Base-by-base conservation (phyloP, 2,113 vertebrate genomes). In the Grammomys surdaster region DNA sequence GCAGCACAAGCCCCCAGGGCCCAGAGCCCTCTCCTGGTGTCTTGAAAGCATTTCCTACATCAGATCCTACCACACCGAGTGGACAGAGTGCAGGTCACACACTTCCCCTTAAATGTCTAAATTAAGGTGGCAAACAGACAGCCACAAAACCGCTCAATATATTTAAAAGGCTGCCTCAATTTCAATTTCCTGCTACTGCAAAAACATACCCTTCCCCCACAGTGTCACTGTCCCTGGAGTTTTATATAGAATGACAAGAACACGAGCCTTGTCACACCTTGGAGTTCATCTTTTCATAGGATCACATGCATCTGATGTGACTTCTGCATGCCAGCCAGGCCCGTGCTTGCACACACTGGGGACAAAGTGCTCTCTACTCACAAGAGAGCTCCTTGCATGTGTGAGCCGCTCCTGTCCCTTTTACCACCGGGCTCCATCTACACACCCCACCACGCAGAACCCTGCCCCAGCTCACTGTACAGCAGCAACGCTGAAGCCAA, bases 281-380 rank as follows among this genome's bases (percentile, higher is more conserved):
- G 91, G 92, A 91, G 86, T 81, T 95, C 90, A 90, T 80, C 81
- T 70, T 58, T 78, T 97, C 65, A 95, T 89, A 85, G 95, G 51
- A 51, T 10, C 10, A 11, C 51, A 51, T 43, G 76, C 63, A 95
- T 90, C 67, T 92, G 31, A 56, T 56, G 65, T 56, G 69, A 24
- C 58, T 73, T 77, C 65, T 72, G 48, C 60, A 69, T 80, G 75
- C 43, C 24, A 84, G 60, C 76, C 48, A 76, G 73, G 77, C 33
- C 93, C 69, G 26, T 19, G 16, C 77, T 46, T 43, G 7, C 43
- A 63, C 7, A 65, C 13, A 26, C 84, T 31, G 7, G 4, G 60
- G 70, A 75, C 4, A 67, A 81, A 46, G 51, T 0, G 0, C 91
- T 78, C 28, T 10, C 40, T 36, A 14, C 54, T 85, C 63, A 43